These are phyloP conservation scores for Heterohyrax brucei DNA, from an alignment of 2,797 vertebrate genomes.

Conservation along the genomic window DNA sequence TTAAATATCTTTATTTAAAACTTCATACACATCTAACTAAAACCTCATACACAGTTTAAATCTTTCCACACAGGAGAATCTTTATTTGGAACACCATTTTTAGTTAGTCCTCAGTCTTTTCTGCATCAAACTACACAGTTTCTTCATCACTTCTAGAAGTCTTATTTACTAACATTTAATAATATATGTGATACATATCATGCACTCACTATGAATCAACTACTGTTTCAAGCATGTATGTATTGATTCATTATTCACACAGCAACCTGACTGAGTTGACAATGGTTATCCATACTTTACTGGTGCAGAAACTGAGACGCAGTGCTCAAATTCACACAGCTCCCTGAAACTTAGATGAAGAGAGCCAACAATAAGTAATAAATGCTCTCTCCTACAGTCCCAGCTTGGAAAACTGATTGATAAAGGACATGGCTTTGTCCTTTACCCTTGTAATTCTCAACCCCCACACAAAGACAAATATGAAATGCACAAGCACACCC, in stretches of 20 bases:
- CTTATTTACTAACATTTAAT: neutral
- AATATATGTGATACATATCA: neutral
- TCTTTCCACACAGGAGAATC: neutral
- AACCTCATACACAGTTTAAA: neutral
- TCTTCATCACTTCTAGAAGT: constrained; percentile 14
- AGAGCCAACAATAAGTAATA: neutral
- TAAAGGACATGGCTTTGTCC: neutral
- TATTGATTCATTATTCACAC: neutral
- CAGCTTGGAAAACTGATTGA: neutral
- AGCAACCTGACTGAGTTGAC: neutral
- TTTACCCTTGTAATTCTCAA: neutral
- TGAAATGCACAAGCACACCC: neutral
- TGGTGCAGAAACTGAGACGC: neutral
- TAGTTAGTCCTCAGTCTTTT: neutral
- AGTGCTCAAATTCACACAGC: neutral
- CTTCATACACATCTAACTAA: neutral
- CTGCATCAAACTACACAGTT: constrained; percentile 6
- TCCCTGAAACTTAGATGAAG: neutral
- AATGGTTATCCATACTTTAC: neutral
- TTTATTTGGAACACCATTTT: constrained; percentile 58
- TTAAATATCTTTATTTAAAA: constrained; percentile 51
- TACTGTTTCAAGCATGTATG: neutral
- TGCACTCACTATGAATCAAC: neutral
- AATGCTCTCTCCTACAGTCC: neutral
- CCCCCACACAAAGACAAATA: neutral